These are phyloP conservation scores for Melopsittacus undulatus DNA, from an alignment of 2,797 vertebrate genomes.

Conservation along the genomic window DNA sequence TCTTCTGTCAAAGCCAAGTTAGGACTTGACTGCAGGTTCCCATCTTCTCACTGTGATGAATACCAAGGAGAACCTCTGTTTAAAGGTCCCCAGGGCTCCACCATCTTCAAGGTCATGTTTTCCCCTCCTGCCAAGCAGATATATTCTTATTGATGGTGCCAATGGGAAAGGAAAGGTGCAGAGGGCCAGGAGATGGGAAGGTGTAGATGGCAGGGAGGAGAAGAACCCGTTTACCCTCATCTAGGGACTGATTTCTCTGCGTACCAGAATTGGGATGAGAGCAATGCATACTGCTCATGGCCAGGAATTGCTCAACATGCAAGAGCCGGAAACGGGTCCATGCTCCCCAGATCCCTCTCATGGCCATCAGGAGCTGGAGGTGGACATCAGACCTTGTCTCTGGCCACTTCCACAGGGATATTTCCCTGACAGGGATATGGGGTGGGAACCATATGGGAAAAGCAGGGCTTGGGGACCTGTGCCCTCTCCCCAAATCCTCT, in stretches of 20 bases:
- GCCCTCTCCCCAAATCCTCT: background rate
- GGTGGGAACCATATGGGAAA: background rate
- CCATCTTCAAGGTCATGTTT: background rate
- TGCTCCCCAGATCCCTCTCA: background rate
- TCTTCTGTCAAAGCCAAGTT: accelerated
- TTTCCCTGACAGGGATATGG: background rate
- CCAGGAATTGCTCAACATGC: background rate
- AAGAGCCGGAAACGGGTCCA: background rate
- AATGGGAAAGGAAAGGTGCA: background rate
- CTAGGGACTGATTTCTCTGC: background rate
- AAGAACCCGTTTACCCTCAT: background rate
- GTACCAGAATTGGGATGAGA: background rate
- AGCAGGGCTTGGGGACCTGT: background rate
- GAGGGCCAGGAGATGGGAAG: background rate
- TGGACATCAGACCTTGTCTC: background rate
- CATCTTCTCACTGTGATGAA: accelerated
- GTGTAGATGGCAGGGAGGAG: too few species aligned
- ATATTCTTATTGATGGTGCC: background rate
- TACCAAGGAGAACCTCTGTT: background rate
- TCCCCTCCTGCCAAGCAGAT: background rate
- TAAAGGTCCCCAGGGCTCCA: background rate
- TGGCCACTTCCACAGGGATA: accelerated
- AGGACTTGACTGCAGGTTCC: background rate
- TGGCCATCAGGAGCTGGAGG: accelerated
- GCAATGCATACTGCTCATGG: background rate